Evolutionary conservation across 1,140 invertebrate species (phyloP).

Genomic region (Stegodyphus mimosarum): DNA sequence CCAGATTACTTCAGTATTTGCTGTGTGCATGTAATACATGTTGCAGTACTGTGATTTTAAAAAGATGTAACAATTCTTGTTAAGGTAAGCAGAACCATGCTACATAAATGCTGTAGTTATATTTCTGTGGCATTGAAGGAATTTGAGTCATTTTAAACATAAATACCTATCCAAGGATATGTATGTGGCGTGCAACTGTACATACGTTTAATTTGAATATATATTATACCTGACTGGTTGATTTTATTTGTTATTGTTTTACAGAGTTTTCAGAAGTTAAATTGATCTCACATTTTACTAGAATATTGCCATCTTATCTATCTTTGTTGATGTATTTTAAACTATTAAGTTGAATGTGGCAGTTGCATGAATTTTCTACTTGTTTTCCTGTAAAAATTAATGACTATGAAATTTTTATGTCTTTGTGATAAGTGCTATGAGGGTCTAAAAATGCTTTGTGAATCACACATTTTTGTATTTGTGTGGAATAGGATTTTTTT

Average conservation of each 20-base stretch:
- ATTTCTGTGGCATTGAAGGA: conserved; percentile 28
- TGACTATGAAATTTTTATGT: background rate
- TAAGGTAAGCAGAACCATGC: background rate
- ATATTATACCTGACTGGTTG: background rate
- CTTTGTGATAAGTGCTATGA: background rate
- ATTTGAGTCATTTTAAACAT: conserved; percentile 41
- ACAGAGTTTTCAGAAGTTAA: conserved; percentile 37
- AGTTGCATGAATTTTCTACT: conserved; percentile 6
- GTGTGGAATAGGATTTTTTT: background rate
- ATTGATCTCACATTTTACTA: conserved; percentile 24
- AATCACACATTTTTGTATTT: background rate
- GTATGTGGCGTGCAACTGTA: background rate
- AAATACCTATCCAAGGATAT: background rate
- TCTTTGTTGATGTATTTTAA: conserved; percentile 26
- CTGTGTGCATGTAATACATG: conserved; percentile 31
- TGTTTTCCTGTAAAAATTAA: background rate
- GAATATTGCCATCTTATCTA: conserved; percentile 6
- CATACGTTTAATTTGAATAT: background rate
- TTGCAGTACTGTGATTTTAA: conserved; percentile 55
- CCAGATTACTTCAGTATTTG: conserved; percentile 43
- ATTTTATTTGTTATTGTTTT: conserved; percentile 54
- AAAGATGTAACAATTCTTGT: conserved; percentile 2
- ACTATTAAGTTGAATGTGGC: background rate
- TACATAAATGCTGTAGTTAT: conserved; percentile 6
- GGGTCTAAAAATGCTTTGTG: background rate